Base-by-base conservation (phyloP, 2,888 invertebrate species). In the Hemicrepidius hirtus region DNA sequence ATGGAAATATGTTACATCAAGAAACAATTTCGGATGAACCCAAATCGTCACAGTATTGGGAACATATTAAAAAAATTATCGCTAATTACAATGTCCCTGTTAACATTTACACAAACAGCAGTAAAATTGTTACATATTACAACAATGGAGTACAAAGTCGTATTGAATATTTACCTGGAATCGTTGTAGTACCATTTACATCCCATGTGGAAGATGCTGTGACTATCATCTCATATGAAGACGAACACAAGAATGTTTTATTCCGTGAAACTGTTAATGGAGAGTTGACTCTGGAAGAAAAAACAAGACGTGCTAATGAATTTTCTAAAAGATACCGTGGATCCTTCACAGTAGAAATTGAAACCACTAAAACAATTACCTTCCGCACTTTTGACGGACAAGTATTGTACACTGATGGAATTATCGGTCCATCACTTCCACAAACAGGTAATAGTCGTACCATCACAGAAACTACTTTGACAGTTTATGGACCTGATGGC, bases 401-500 rank as follows among this genome's bases (percentile, higher is more conserved):
- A 16, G n/a, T 73, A 20, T 6, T 73, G 7, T 37, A 60, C 18
- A 69, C 18, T 1, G 68, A 59, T 18, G 46, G 35, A 12, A 12
- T 73, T 21, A 18, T 44, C 0, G 32, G 40, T 1, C 40, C 1
- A 37, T 10, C 16, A 55, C 7, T 1, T 10, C 12, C 18, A 12
- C 1, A 16, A 9, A n/a, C 7, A 4, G 20, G 21, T 9, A 0
- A 21, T 1, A 44, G 20, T 60, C 41, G 16, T 1, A 60, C 40
- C 3, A 40, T 59, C n/a, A 65, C 64, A 20, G 20, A 60, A 60
- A 73, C 73, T 3, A 73, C 65, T 18, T 73, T 73, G 20, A 60
- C 32, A 6, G 73, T 73, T 1, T 73, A 73, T 6, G 73, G 69
- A 5, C 41, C 60, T 20, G 68, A 73, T 40, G 21, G 68, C 3